phyloP scores from a whole-genome alignment of 2,888 invertebrate genomes.

The Pomacea canaliculata region DNA sequence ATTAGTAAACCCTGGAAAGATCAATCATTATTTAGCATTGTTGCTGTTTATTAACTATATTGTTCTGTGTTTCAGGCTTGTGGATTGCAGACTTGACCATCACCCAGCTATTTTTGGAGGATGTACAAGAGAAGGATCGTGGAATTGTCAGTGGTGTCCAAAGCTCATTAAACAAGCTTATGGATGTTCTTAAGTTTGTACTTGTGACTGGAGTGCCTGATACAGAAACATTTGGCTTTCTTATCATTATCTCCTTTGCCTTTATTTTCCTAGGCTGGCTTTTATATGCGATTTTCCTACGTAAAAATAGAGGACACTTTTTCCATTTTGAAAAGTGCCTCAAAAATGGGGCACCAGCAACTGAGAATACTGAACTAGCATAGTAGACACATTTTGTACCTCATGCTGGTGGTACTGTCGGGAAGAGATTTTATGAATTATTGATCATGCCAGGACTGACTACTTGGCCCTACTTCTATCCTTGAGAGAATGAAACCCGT shows the following conservation, averaged over 20 bases:
- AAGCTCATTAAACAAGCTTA: constrained; percentile 71
- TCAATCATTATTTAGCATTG: too few species aligned
- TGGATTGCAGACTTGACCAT: constrained; percentile 73
- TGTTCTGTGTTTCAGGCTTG: constrained; percentile 69
- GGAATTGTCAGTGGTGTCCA: constrained; percentile 73
- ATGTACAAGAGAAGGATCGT: constrained; percentile 70
- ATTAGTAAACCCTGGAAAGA: too few species aligned
- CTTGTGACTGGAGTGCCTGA: constrained; percentile 71
- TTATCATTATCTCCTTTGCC: constrained; percentile 70
- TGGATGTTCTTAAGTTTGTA: constrained; percentile 72
- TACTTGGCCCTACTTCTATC: too few species aligned
- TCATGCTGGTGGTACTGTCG: too few species aligned
- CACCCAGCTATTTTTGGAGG: constrained; percentile 72
- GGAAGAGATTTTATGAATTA: too few species aligned
- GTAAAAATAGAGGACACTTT: constrained; percentile 53
- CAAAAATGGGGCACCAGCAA: neutral
- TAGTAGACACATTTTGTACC: too few species aligned
- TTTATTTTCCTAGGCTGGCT: constrained; percentile 60
- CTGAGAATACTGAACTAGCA: too few species aligned
- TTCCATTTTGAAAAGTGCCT: constrained; percentile 33
- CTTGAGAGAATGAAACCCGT: too few species aligned
- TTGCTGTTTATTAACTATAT: constrained; percentile 30
- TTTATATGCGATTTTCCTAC: constrained; percentile 60
- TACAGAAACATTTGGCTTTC: constrained; percentile 71
- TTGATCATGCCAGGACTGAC: too few species aligned